A percentile compares a stretch with the other conserved stretches of the same genome.
phyloP scores from a whole-genome alignment of 2,113 vertebrate species.

The Rhabdornis inornatus region DNA sequence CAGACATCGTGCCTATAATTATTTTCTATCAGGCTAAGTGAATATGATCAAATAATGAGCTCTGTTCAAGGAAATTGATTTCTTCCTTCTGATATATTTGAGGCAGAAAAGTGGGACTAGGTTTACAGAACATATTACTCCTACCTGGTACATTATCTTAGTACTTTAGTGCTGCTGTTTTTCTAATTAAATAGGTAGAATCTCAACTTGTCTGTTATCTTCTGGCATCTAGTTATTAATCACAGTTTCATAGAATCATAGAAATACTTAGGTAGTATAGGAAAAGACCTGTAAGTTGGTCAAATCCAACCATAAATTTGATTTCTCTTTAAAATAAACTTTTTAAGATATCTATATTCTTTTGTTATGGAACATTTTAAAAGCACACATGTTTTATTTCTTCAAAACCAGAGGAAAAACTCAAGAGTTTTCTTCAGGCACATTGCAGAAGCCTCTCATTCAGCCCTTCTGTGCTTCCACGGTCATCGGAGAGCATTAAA shows the following conservation, averaged over 20 bases:
- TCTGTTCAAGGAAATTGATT: neutral
- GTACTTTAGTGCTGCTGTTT: neutral
- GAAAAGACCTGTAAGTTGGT: neutral
- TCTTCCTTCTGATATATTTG: neutral
- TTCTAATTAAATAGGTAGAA: neutral
- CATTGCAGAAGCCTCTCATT: neutral
- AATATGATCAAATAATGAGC: neutral
- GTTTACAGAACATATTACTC: neutral
- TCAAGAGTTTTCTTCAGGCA: neutral
- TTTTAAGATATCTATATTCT: neutral
- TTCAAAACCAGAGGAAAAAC: neutral
- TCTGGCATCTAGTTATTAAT: neutral
- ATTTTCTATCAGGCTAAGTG: neutral
- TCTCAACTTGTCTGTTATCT: neutral
- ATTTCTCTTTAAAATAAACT: neutral
- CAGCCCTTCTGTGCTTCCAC: neutral
- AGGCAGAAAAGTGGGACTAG: neutral
- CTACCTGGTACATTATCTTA: neutral
- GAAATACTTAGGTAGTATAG: neutral
- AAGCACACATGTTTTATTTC: neutral
- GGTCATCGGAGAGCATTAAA: neutral
- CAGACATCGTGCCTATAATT: rapidly evolving
- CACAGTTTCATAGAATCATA: neutral
- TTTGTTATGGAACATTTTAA: neutral
- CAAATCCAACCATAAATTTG: neutral